Evolutionary conservation across 2,797 vertebrate genomes (phyloP).

Genomic region (Clarias laeviceps): DNA sequence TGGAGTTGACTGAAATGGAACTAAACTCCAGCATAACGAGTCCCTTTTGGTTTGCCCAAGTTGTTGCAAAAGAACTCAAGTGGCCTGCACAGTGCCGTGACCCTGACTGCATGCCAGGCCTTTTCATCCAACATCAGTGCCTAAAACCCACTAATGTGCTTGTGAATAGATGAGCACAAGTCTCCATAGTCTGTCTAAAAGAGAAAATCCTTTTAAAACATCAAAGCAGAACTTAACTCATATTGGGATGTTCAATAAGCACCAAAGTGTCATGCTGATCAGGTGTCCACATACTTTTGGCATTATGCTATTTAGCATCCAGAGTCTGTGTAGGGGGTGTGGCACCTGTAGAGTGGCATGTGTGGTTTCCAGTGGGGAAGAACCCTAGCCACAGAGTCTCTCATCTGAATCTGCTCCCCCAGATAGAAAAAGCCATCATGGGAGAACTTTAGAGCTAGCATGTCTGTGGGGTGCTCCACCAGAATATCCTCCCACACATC

Average conservation of each 20-base stretch:
- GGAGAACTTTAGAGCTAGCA: constrained; percentile 89
- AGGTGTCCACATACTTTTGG: not conserved
- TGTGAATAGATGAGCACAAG: not conserved
- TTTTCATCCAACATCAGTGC: not conserved
- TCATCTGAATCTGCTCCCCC: constrained; percentile 81
- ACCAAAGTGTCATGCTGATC: not conserved
- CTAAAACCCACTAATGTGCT: not conserved
- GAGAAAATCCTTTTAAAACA: not conserved
- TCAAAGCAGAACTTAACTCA: not conserved
- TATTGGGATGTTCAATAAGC: not conserved
- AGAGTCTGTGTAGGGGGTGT: not conserved
- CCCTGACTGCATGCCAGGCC: not conserved
- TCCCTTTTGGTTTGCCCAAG: not conserved
- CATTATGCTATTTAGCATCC: not conserved
- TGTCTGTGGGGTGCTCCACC: constrained; percentile 85
- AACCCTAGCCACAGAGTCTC: constrained; percentile 86
- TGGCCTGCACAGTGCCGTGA: not conserved
- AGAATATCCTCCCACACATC: constrained; percentile 88
- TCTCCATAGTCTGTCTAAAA: not conserved
- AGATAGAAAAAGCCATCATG: constrained; percentile 89
- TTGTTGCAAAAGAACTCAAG: not conserved
- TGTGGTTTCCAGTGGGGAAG: constrained; percentile 88
- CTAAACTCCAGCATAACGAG: not conserved
- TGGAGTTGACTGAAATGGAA: not conserved
- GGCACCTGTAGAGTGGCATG: constrained; percentile 84